phyloP scores from a whole-genome alignment of 2,113 vertebrate species.

The Eulemur rufifrons region DNA sequence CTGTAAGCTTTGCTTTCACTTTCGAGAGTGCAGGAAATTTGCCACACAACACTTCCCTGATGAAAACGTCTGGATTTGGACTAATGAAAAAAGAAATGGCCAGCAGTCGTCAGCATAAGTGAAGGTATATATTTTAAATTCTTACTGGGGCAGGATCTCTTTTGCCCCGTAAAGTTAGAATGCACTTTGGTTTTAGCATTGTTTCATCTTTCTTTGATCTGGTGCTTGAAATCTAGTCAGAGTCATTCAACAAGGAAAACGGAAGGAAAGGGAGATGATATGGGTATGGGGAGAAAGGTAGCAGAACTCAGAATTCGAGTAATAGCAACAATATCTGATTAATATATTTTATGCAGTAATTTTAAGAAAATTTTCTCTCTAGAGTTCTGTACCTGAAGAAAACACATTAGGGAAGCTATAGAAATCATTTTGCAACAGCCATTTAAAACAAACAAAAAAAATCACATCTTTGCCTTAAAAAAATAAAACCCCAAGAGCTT shows the following conservation, averaged over 20 bases:
- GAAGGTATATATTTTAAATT: conserved; percentile 32
- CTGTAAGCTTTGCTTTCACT: conserved; percentile 71
- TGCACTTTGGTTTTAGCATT: not conserved
- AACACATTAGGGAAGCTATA: not conserved
- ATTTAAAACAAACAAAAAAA: not conserved
- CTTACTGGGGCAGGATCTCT: not conserved
- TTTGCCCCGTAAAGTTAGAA: not conserved
- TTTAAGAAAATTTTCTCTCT: not conserved
- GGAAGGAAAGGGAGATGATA: not conserved
- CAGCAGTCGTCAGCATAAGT: not conserved
- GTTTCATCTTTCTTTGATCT: not conserved
- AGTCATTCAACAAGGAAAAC: not conserved
- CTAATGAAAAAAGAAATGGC: not conserved
- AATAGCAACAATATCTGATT: not conserved
- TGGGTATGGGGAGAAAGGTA: not conserved
- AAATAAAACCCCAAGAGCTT: not conserved
- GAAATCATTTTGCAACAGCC: not conserved
- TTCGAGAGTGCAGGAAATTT: not conserved
- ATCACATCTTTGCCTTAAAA: not conserved
- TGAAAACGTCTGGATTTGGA: not conserved
- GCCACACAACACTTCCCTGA: not conserved
- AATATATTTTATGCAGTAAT: not conserved
- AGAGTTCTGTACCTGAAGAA: not conserved
- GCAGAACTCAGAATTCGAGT: not conserved
- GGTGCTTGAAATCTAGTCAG: not conserved